phyloP scores from a whole-genome alignment of 2,113 vertebrate genomes.

The Lasiurus borealis region DNA sequence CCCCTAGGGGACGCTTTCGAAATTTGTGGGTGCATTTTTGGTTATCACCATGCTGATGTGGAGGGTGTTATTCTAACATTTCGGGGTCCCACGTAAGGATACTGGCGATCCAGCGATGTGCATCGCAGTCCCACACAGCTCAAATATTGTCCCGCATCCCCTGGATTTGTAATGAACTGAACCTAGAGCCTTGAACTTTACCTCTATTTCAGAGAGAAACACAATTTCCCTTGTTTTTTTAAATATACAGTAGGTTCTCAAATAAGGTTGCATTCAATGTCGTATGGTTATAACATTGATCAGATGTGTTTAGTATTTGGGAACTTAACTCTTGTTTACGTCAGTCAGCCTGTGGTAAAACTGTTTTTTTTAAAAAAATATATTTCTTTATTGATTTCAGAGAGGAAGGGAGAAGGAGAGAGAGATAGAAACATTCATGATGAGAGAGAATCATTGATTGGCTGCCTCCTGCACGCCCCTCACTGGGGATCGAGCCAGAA shows the following conservation, averaged over 20 bases:
- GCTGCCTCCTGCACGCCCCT: too few relatives aligned
- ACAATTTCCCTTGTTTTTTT: neutral
- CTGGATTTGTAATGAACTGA: constrained; percentile 26
- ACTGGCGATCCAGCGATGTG: neutral
- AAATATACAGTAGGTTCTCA: neutral
- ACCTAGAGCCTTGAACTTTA: constrained; percentile 4
- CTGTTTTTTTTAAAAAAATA: neutral
- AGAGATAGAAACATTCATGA: too few relatives aligned
- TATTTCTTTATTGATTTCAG: too few relatives aligned
- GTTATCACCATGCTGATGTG: neutral
- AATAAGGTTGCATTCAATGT: neutral
- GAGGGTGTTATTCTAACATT: neutral
- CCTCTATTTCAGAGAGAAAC: constrained; percentile 56
- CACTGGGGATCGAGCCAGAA: too few relatives aligned
- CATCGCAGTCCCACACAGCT: neutral
- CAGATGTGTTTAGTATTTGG: neutral
- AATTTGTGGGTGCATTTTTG: constrained; percentile 34
- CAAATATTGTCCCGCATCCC: neutral
- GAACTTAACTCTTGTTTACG: neutral
- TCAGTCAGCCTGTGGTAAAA: neutral
- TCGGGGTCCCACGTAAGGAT: neutral
- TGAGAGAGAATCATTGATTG: too few relatives aligned
- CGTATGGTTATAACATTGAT: neutral
- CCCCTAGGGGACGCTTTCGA: constrained; percentile 56
- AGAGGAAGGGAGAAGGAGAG: too few relatives aligned